These are phyloP conservation scores for Trachymyrmex septentrionalis DNA, from an alignment of 1,140 invertebrate species.

Conservation along the genomic window DNA sequence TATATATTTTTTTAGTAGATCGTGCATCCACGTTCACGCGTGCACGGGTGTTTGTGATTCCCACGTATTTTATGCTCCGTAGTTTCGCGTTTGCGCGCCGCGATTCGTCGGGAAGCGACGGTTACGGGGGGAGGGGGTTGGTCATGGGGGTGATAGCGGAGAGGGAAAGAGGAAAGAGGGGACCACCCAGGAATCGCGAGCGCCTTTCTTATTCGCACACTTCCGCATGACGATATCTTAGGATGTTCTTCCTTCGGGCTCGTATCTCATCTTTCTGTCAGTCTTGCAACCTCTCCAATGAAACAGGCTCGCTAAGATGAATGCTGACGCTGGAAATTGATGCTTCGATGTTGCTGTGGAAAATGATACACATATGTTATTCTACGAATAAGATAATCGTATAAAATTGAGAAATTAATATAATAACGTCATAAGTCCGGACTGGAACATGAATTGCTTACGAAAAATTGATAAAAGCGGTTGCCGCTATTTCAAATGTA, in stretches of 20 bases:
- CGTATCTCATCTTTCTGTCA: background rate
- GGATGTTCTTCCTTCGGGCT: background rate
- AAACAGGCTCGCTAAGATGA: background rate
- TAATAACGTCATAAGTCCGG: background rate
- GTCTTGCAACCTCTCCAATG: background rate
- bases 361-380: conserved; percentile 2
- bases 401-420: background rate
- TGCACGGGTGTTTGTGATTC: conserved; percentile 53
- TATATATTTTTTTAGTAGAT: conserved; percentile 46
- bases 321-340: conserved; percentile 26
- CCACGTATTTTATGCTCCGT: conserved; percentile 50
- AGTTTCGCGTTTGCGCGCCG: conserved; percentile 61
- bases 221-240: conserved; percentile 37
- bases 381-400: background rate
- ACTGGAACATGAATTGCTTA: background rate
- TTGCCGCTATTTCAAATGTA: background rate
- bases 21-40: conserved; percentile 29
- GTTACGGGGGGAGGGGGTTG: too few relatives aligned
- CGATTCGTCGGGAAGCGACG: conserved; percentile 40
- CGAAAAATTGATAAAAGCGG: background rate
- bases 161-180: background rate
- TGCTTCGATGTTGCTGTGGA: background rate
- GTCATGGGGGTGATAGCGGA: background rate
- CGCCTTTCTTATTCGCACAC: conserved; percentile 41
- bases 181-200: conserved; percentile 55